Evolutionary conservation across 2,797 vertebrate genomes (phyloP).

Genomic region (Clarias platycephalus): DNA sequence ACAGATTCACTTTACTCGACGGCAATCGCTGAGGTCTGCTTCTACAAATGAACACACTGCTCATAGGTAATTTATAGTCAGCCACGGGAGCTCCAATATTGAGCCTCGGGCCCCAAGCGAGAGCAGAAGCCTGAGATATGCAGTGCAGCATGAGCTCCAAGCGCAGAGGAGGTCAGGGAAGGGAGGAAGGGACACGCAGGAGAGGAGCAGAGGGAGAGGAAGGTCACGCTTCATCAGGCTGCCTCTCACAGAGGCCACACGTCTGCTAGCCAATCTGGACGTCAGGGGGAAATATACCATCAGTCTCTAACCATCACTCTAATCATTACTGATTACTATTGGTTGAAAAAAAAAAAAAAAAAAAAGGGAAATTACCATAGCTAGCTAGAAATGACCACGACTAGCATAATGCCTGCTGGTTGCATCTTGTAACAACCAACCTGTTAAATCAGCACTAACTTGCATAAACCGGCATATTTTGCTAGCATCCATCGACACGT

Average conservation of each 20-base stretch:
- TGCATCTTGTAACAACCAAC: neutral
- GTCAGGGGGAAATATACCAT: conserved; percentile 19
- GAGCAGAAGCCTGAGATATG: conserved; percentile 31
- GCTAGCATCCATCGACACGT: neutral
- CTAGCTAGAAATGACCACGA: neutral
- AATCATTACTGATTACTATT: conserved; percentile 27
- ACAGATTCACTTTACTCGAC: conserved; percentile 57
- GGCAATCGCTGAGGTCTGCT: conserved; percentile 60
- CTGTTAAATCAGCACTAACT: neutral
- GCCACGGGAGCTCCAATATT: conserved; percentile 38
- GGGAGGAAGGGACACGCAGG: conserved; percentile 18
- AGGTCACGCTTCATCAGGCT: conserved; percentile 48
- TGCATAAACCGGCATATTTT: neutral
- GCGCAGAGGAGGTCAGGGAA: conserved; percentile 18
- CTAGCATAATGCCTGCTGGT: neutral
- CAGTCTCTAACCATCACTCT: conserved; percentile 23
- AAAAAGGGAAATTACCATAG: neutral
- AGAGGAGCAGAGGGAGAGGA: conserved; percentile 29
- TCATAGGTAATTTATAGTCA: conserved; percentile 52
- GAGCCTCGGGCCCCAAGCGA: conserved; percentile 35
- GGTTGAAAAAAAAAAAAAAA: neutral
- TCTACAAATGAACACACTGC: conserved; percentile 58
- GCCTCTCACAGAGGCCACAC: conserved; percentile 38
- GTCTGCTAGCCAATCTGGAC: conserved; percentile 30
- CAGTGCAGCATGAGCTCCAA: conserved; percentile 39